These are phyloP conservation scores for Emydocephalus ijimae DNA, from an alignment of 2,113 vertebrate genomes.

Conservation along the genomic window DNA sequence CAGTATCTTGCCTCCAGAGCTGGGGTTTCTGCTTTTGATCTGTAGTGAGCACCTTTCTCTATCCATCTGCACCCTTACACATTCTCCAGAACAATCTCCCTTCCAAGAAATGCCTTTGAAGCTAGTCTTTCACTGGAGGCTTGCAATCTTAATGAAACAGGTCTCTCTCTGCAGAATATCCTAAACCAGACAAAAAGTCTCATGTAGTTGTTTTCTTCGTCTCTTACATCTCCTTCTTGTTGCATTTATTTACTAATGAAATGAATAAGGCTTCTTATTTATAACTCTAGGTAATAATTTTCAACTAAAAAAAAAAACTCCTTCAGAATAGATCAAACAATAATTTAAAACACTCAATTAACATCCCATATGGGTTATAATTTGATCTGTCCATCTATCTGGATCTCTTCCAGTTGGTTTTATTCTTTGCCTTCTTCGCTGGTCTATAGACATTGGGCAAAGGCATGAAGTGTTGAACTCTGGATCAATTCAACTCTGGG, in stretches of 20 bases:
- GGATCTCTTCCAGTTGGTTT: background rate
- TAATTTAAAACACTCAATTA: background rate
- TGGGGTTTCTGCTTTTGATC: background rate
- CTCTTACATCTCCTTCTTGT: background rate
- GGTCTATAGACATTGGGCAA: background rate
- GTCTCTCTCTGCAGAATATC: background rate
- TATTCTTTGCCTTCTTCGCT: background rate
- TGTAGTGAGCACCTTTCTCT: background rate
- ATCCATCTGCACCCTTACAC: background rate
- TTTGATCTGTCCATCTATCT: background rate
- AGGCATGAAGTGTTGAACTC: too few species aligned
- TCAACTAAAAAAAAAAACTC: background rate
- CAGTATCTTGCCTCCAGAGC: background rate
- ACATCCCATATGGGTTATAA: background rate
- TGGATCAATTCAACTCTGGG: background rate
- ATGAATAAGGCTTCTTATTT: background rate
- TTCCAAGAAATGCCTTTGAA: background rate
- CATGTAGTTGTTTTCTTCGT: background rate
- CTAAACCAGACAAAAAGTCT: background rate
- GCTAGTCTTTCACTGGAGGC: background rate
- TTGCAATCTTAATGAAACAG: background rate
- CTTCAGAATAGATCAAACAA: background rate
- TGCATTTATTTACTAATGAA: background rate
- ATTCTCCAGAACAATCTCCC: background rate
- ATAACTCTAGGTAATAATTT: background rate